Conservation (phyloP, 2,113 vertebrate genomes). For the Lamprologus sp. region DNA sequence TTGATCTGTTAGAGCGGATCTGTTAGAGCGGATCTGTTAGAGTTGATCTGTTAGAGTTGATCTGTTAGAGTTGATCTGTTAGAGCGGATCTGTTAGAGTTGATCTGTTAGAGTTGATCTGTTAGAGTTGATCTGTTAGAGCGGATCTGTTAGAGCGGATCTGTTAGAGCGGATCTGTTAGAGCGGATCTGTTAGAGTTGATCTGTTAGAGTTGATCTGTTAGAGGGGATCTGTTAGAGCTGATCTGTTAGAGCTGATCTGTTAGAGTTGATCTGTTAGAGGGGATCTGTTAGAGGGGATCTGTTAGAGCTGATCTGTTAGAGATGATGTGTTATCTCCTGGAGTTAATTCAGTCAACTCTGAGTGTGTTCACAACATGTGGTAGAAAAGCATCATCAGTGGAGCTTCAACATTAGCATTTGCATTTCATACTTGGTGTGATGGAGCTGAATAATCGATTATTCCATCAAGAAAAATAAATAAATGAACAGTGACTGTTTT, state of each 20-base stretch:
- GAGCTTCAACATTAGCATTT: background rate
- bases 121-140: fast-evolving
- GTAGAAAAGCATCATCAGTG: background rate
- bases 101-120: fast-evolving
- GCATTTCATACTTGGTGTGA: background rate
- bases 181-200: fast-evolving
- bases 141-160: fast-evolving
- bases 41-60: fast-evolving
- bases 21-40: fast-evolving
- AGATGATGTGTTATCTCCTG: fast-evolving
- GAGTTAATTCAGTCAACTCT: background rate
- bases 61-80: fast-evolving
- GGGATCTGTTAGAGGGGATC: fast-evolving
- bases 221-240: fast-evolving
- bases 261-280: fast-evolving
- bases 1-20: fast-evolving
- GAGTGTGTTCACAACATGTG: background rate
- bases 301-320: fast-evolving
- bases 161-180: fast-evolving
- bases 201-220: fast-evolving
- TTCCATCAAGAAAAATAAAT: background rate
- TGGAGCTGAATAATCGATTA: background rate
- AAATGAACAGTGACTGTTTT: background rate
- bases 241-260: fast-evolving
- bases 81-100: fast-evolving